A percentile compares a stretch with the other conserved stretches of the same genome.
Evolutionary conservation across 2,113 vertebrate species (phyloP).

Genomic region (Colinus virginianus): DNA sequence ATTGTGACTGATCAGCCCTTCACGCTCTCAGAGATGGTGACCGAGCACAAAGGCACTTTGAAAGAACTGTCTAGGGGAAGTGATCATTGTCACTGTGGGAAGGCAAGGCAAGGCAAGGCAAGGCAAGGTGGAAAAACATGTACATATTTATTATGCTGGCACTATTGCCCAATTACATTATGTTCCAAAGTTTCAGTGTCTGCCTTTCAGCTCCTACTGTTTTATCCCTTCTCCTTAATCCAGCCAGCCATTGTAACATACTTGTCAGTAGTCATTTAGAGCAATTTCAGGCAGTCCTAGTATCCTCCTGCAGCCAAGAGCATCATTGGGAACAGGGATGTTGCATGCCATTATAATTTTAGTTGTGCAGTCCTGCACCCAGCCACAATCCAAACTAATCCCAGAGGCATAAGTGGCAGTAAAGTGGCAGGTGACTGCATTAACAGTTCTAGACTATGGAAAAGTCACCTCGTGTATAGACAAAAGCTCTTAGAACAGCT

Average conservation of each 20-base stretch:
- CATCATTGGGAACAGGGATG: not conserved
- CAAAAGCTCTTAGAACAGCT: not conserved
- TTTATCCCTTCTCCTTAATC: not conserved
- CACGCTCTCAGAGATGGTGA: not conserved
- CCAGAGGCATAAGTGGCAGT: not conserved
- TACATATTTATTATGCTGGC: not conserved
- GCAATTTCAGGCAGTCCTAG: not conserved
- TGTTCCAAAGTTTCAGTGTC: not conserved
- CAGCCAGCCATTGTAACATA: not conserved
- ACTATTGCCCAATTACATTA: not conserved
- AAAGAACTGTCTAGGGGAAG: not conserved
- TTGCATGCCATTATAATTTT: not conserved
- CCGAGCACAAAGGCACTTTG: slow-evolving; percentile 3
- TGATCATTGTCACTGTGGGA: not conserved
- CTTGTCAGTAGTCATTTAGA: not conserved
- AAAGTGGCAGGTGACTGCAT: not conserved
- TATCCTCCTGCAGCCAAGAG: not conserved
- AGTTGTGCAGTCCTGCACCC: not conserved
- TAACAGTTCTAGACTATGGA: not conserved
- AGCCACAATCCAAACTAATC: not conserved
- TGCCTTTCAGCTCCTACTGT: not conserved
- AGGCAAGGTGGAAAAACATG: not conserved
- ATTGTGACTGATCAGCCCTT: slow-evolving; percentile 39
- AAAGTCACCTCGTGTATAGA: not conserved
- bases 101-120: not conserved